These are phyloP conservation scores for Dicrostonyx torquatus DNA, from an alignment of 2,797 vertebrate species.

Conservation along the genomic window DNA sequence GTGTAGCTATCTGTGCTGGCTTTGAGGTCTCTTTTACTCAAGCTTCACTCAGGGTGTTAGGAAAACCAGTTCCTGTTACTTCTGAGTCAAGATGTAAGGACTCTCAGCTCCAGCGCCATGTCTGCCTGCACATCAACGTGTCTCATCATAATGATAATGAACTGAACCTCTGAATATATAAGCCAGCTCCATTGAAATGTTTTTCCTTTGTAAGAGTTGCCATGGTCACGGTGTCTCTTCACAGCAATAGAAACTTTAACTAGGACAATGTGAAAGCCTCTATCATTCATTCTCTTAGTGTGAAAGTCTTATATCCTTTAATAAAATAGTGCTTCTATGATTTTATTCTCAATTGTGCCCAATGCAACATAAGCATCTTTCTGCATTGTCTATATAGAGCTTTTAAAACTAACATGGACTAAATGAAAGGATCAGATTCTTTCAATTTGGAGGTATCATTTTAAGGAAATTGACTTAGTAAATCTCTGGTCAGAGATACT, in stretches of 20 bases:
- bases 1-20: background rate
- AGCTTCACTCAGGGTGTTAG: background rate
- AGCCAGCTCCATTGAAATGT: background rate
- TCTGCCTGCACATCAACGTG: background rate
- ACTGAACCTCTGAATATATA: background rate
- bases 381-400: background rate
- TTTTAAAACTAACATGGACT: conserved; percentile 2
- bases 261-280: background rate
- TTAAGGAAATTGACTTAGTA: background rate
- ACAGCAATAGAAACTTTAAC: background rate
- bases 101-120: background rate
- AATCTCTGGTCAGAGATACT: background rate
- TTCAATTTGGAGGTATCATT: background rate
- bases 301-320: background rate
- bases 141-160: background rate
- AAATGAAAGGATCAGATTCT: background rate
- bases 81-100: background rate
- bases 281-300: background rate
- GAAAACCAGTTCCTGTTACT: background rate
- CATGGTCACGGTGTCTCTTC: background rate
- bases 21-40: background rate
- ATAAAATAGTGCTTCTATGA: background rate
- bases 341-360: background rate
- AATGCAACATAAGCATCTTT: background rate
- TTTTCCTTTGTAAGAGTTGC: background rate